Base-by-base conservation (phyloP, 2,888 invertebrate genomes). In the Mythimna impura region DNA sequence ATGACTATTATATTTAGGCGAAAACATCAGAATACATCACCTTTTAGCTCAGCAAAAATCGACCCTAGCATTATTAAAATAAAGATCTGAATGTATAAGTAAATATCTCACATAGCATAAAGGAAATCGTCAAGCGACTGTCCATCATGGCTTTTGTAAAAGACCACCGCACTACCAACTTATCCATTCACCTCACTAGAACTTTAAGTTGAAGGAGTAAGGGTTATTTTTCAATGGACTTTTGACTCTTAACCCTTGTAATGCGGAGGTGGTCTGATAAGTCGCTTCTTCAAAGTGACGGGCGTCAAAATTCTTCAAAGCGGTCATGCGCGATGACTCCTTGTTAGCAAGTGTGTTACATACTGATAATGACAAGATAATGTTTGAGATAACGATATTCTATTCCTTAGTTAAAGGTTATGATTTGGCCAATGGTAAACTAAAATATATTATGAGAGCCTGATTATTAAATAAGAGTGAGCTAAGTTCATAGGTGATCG, bases 101-200 rank as follows among this genome's bases (percentile, higher is more conserved):
- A 63, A 55, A 34, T 43, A 43, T 71, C 22, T 43, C 47, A 71
- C 65, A 79, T 89, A 90, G 89, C 89, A 90, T 90, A 91, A 92
- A 93, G 91, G 92, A 93, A 94, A 95, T 92, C 94, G 93, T 95
- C 93, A 94, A 94, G 88, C 89, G 91, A 92, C 92, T 92, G 93
- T 93, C 93, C 89, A 91, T 94, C 94, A 92, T 90, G 88, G 88
- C 80, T 87, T 87, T 90, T 87, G 86, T 90, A 90, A 89, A 90
- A 92, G 87, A 89, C 86, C 80, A 86, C 78, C 82, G 81, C 79
- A 76, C 71, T 85, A 83, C 86, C 74, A 87, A 80, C 0, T 70
- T 80, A 80, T 1, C 3, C 14, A 22, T 81, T 55, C 86, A 75
- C 30, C 69, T 54, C 3, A 7, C 0, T 20, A 71, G 66, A 67